Conservation (phyloP, 1,140 invertebrate genomes). For the Magallana ariakensis region DNA sequence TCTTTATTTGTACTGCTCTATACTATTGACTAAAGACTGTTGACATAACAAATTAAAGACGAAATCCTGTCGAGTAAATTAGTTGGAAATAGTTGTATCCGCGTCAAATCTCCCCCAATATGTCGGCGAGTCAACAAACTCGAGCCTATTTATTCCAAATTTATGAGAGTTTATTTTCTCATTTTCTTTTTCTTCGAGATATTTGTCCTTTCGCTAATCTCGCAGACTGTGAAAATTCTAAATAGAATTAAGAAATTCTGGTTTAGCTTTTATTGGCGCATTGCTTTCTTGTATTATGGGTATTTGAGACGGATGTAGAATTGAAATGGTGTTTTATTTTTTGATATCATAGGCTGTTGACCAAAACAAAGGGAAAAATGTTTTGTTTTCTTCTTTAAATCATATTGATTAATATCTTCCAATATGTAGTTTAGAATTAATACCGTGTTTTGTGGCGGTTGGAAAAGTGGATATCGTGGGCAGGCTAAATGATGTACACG, state of each 20-base stretch:
- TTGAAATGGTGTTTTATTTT: neutral
- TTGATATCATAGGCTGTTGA: too few species aligned
- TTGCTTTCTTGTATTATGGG: neutral
- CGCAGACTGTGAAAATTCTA: neutral
- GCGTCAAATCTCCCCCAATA: conserved; percentile 30
- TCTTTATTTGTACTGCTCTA: conserved; percentile 17
- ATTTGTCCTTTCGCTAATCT: conserved; percentile 32
- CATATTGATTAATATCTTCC: neutral
- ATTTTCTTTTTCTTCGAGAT: conserved; percentile 35
- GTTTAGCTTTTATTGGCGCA: neutral
- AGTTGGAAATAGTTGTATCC: conserved; percentile 36
- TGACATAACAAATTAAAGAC: conserved; percentile 37
- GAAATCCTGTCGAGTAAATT: conserved; percentile 29
- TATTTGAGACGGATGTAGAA: neutral
- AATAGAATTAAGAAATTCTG: conserved; percentile 8
- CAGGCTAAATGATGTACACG: neutral
- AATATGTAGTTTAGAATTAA: neutral
- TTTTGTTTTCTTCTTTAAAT: neutral
- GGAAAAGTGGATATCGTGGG: neutral
- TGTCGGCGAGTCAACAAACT: conserved; percentile 19
- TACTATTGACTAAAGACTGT: conserved; percentile 32
- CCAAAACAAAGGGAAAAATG: neutral
- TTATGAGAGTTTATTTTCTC: conserved; percentile 38
- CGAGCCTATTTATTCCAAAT: conserved; percentile 21
- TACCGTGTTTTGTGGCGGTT: neutral